Evolutionary conservation across 2,888 invertebrate species (phyloP).

Genomic region (Hypomecis atomaria): DNA sequence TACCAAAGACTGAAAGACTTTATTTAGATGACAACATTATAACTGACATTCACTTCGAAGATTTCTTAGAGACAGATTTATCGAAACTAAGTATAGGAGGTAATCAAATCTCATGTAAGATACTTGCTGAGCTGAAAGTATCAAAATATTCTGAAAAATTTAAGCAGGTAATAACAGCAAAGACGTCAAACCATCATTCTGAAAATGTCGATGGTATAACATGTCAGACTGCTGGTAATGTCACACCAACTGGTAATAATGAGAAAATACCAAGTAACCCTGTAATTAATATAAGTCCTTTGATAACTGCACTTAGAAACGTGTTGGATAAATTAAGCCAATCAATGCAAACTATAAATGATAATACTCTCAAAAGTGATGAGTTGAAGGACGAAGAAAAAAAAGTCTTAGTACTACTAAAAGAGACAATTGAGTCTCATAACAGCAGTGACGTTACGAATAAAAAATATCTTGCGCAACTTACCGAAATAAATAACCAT

Average conservation of each 20-base stretch:
- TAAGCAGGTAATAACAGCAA: slow-evolving; percentile 28
- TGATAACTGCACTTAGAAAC: no score
- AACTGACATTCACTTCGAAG: slow-evolving; percentile 31
- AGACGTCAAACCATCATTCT: slow-evolving; percentile 29
- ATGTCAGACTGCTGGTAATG: slow-evolving; percentile 27
- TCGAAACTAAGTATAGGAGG: slow-evolving; percentile 40
- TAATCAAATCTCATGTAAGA: slow-evolving; percentile 42
- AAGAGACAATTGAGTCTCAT: no score
- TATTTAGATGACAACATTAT: slow-evolving; percentile 42
- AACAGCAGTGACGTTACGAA: no score
- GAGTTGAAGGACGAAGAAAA: no score
- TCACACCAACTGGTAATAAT: slow-evolving; percentile 8
- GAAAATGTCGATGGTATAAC: slow-evolving; percentile 43
- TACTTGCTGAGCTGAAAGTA: slow-evolving; percentile 37
- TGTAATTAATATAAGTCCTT: no score
- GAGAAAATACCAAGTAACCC: no score
- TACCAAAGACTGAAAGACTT: slow-evolving; percentile 32
- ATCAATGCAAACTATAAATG: no score
- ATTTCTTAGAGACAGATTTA: slow-evolving; percentile 32
- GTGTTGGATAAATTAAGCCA: no score
- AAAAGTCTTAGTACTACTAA: no score
- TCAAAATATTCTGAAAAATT: slow-evolving; percentile 28
- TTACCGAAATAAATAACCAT: no score
- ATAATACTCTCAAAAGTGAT: no score
- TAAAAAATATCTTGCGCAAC: no score